Percentiles rank a stretch among this genome's conserved stretches.
These are phyloP conservation scores for Cynaeus angustus DNA, from an alignment of 2,888 invertebrate species.

Conservation along the genomic window DNA sequence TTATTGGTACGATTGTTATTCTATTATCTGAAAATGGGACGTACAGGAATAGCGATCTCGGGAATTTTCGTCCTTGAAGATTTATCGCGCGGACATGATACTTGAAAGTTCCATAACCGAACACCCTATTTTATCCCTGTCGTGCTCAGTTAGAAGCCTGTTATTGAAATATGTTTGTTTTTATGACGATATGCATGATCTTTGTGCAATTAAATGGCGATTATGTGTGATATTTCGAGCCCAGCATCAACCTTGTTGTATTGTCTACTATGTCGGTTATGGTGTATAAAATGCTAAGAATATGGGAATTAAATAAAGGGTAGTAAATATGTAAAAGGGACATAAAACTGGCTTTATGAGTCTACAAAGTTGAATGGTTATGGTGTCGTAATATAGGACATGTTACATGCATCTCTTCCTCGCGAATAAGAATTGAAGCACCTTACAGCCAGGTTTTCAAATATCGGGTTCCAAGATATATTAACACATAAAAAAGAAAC, in stretches of 20 bases:
- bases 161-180: constrained; percentile 21
- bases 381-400: constrained; percentile 56
- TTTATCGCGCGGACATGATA: constrained; percentile 12
- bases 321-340: constrained; percentile 65
- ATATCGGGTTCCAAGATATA: constrained; percentile 8
- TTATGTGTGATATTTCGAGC: constrained; percentile 30
- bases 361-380: constrained; percentile 64
- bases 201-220: constrained; percentile 20
- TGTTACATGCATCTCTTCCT: constrained; percentile 47
- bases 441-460: constrained; percentile 24
- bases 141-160: constrained; percentile 10
- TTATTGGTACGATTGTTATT: constrained; percentile 30
- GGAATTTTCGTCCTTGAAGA: constrained; percentile 7
- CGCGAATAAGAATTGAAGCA: constrained; percentile 45
- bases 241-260: constrained; percentile 43
- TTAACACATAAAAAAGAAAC: constrained; percentile 14
- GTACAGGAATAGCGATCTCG: background rate
- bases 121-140: constrained; percentile 20
- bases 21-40: constrained; percentile 32
- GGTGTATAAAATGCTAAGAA: constrained; percentile 60
- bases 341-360: constrained; percentile 64
- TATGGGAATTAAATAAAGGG: constrained; percentile 66
- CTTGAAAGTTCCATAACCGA: constrained; percentile 9
- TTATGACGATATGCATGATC: constrained; percentile 12
- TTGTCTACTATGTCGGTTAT: constrained; percentile 56